Evolutionary conservation across 2,888 invertebrate genomes (phyloP).

Genomic region (Aphrophora alni): DNA sequence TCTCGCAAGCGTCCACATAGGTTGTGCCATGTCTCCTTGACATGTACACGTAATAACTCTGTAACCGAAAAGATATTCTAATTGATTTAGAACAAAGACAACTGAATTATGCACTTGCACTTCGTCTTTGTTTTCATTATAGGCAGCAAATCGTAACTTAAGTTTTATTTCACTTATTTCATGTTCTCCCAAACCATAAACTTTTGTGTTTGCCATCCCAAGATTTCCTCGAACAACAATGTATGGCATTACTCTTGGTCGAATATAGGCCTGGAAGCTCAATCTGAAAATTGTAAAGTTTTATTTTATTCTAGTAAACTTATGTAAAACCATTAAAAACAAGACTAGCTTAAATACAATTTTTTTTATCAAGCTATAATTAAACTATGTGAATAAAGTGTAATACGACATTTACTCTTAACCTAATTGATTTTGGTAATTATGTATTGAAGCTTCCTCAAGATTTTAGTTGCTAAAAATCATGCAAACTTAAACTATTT

Average conservation of each 20-base stretch:
- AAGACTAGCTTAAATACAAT: too few species aligned
- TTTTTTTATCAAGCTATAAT: too few species aligned
- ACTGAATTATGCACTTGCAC: slow-evolving; percentile 50
- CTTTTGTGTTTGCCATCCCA: slow-evolving; percentile 51
- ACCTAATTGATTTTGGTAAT: too few species aligned
- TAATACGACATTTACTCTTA: too few species aligned
- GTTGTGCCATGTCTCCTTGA: slow-evolving; percentile 45
- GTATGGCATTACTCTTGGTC: slow-evolving; percentile 47
- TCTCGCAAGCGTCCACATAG: slow-evolving; percentile 47
- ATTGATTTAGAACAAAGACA: slow-evolving; percentile 50
- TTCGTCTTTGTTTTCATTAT: slow-evolving; percentile 48
- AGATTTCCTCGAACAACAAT: slow-evolving; percentile 50
- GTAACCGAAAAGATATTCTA: slow-evolving; percentile 51
- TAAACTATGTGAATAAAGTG: too few species aligned
- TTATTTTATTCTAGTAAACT: too few species aligned
- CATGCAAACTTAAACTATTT: too few species aligned
- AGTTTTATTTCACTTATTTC: slow-evolving; percentile 44
- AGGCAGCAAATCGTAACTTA: slow-evolving; percentile 46
- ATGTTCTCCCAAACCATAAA: slow-evolving; percentile 48
- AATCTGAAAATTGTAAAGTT: too few species aligned
- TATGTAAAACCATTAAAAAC: too few species aligned
- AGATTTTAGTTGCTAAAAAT: too few species aligned
- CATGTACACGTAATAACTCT: slow-evolving; percentile 45
- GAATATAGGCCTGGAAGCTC: too few species aligned
- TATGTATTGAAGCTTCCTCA: too few species aligned